These are phyloP conservation scores for Podabrus alpinus DNA, from an alignment of 2,888 invertebrate species.

Conservation along the genomic window DNA sequence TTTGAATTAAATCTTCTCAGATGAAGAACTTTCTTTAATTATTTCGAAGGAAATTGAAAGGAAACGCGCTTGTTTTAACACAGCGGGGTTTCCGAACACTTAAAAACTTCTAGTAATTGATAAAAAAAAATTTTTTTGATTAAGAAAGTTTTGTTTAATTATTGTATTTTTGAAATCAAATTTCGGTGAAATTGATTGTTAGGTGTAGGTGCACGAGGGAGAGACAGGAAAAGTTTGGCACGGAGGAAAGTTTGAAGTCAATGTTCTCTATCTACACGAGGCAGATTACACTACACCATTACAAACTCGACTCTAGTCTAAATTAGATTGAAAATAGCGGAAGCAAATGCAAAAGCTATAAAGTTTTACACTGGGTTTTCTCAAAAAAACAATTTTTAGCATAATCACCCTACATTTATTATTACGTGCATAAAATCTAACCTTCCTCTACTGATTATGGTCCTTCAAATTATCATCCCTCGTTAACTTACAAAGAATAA, in stretches of 20 bases:
- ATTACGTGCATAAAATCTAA: neutral
- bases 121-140: neutral
- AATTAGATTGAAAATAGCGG: constrained; percentile 9
- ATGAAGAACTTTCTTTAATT: constrained; percentile 10
- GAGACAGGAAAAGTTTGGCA: constrained; percentile 11
- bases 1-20: constrained; percentile 11
- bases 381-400: neutral
- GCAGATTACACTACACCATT: constrained; percentile 13
- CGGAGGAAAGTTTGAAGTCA: neutral
- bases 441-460: neutral
- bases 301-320: constrained; percentile 13
- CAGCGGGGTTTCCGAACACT: neutral
- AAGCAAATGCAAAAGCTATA: constrained; percentile 10
- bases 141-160: neutral
- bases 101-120: neutral
- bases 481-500: neutral
- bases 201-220: neutral
- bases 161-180: neutral
- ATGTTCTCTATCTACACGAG: constrained; percentile 6
- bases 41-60: constrained; percentile 4
- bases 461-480: neutral
- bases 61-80: neutral
- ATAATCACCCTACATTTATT: neutral
- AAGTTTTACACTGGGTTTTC: neutral
- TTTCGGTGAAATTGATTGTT: neutral